phyloP scores from a whole-genome alignment of 2,113 vertebrate genomes.

The Synodontis membranacea region DNA sequence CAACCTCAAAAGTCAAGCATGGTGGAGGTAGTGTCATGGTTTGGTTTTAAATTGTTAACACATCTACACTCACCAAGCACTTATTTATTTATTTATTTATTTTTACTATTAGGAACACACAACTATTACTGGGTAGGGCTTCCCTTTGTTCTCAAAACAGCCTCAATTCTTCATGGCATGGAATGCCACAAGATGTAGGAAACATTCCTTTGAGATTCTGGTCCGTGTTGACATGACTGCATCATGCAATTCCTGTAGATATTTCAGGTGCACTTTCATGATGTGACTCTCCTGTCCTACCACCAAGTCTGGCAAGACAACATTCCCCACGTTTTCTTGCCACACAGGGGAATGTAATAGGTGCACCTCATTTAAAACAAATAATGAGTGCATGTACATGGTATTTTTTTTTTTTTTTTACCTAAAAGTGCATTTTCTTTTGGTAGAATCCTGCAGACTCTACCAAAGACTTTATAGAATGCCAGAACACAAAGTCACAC shows the following conservation, averaged over 20 bases:
- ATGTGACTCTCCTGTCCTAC: background rate
- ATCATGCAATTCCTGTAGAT: background rate
- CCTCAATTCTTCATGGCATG: background rate
- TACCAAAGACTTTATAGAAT: background rate
- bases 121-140: background rate
- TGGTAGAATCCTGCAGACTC: too few species aligned
- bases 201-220: background rate
- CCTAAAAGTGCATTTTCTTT: background rate
- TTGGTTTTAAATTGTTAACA: background rate
- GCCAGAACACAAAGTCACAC: background rate
- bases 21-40: background rate
- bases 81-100: too few species aligned
- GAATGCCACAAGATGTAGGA: background rate
- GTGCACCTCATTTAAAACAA: background rate
- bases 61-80: background rate
- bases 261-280: background rate
- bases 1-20: background rate
- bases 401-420: too few species aligned
- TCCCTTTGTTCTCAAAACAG: background rate
- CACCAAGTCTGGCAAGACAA: too few species aligned
- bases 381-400: background rate
- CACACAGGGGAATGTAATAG: background rate
- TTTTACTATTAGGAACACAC: background rate
- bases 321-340: too few species aligned
- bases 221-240: background rate